phyloP scores from a whole-genome alignment of 2,888 invertebrate genomes.

The Aspidiotus destructor region DNA sequence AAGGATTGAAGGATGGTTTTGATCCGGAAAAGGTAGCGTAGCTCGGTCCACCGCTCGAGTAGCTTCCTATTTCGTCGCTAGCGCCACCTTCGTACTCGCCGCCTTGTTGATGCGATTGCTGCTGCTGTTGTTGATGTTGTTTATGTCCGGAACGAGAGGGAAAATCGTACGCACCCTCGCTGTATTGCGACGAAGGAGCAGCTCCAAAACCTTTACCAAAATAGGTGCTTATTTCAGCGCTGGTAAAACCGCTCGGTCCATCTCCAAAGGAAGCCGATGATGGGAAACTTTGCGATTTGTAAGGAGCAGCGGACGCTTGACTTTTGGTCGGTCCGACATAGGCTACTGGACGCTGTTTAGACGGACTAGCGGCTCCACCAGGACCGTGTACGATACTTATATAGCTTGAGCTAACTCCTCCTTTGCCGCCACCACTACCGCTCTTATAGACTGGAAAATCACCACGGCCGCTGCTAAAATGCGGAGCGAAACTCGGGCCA shows the following conservation, averaged over 20 bases:
- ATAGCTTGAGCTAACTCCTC: slow-evolving; percentile 27
- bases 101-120: background rate
- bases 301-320: background rate
- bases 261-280: slow-evolving; percentile 9
- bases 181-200: background rate
- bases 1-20: slow-evolving; percentile 8
- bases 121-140: too few relatives aligned
- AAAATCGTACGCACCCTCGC: background rate
- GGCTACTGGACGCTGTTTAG: slow-evolving; percentile 10
- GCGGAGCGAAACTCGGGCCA: slow-evolving; percentile 3
- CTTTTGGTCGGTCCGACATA: slow-evolving; percentile 1
- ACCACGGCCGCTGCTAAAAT: slow-evolving; percentile 1
- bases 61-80: slow-evolving; percentile 28
- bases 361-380: slow-evolving; percentile 13
- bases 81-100: slow-evolving; percentile 25
- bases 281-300: slow-evolving; percentile 13
- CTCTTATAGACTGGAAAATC: slow-evolving; percentile 5
- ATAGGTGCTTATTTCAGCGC: background rate
- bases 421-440: slow-evolving; percentile 10
- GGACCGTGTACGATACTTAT: slow-evolving; percentile 29
- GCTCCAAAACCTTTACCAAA: background rate
- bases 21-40: slow-evolving; percentile 23
- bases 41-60: slow-evolving; percentile 29
- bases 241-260: slow-evolving; percentile 12
- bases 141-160: too few relatives aligned